phyloP scores from a whole-genome alignment of 2,888 invertebrate species.

The Thysanoteuthis rhombus region DNA sequence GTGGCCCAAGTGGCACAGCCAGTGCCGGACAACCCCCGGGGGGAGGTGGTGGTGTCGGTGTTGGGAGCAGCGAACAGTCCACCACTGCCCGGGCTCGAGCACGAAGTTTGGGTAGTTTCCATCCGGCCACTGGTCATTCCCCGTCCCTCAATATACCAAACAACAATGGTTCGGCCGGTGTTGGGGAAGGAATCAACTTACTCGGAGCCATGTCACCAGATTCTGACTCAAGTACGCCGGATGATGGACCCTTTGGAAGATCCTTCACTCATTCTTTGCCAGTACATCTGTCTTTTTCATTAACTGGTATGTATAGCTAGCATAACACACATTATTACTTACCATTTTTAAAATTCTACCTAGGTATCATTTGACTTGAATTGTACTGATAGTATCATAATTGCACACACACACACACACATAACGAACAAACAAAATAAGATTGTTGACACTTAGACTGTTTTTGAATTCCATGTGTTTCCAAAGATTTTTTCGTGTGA shows the following conservation, averaged over 20 bases:
- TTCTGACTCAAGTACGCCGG: constrained; percentile 65
- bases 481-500: too few relatives aligned
- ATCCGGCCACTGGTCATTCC: constrained; percentile 45
- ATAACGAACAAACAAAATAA: too few relatives aligned
- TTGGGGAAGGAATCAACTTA: constrained; percentile 37
- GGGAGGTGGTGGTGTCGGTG: constrained; percentile 48
- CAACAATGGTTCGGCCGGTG: constrained; percentile 53
- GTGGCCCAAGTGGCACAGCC: neutral
- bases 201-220: constrained; percentile 61
- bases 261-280: constrained; percentile 60
- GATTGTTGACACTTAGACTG: too few relatives aligned
- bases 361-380: too few relatives aligned
- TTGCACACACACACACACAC: too few relatives aligned
- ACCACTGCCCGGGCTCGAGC: constrained; percentile 53
- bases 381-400: too few relatives aligned
- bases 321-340: neutral
- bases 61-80: constrained; percentile 49
- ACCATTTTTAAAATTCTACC: too few relatives aligned
- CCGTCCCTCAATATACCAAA: constrained; percentile 58
- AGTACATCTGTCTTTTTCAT: constrained; percentile 60
- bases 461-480: too few relatives aligned
- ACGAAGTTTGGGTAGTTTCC: constrained; percentile 61
- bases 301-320: constrained; percentile 57
- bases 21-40: constrained; percentile 49
- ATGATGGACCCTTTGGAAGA: constrained; percentile 53